A percentile compares a stretch with the other conserved stretches of the same genome.
phyloP scores from a whole-genome alignment of 2,888 invertebrate genomes.

The Seira ritae region DNA sequence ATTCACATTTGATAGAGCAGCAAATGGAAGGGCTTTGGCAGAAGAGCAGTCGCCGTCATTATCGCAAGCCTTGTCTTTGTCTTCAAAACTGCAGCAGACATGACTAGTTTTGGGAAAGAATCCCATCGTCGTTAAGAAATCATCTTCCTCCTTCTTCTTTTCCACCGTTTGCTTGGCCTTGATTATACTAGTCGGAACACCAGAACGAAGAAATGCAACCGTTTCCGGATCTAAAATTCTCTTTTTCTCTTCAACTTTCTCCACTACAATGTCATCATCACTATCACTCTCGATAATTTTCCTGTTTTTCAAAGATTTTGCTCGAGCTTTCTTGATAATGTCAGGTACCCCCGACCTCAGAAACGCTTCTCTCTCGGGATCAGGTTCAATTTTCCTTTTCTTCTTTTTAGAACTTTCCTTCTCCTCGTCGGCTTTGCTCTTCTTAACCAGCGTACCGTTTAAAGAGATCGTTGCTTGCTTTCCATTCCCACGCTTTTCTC shows the following conservation, averaged over 20 bases:
- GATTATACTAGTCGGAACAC: constrained; percentile 66
- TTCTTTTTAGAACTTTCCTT: constrained; percentile 46
- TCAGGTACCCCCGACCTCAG: constrained; percentile 67
- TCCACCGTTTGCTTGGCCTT: constrained; percentile 65
- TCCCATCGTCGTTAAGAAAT: constrained; percentile 39
- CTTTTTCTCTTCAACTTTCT: constrained; percentile 4
- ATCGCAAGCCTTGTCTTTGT: too few species aligned
- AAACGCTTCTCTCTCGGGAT: constrained; percentile 65
- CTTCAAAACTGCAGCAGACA: background rate
- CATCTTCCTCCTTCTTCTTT: constrained; percentile 59
- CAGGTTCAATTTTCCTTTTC: constrained; percentile 25
- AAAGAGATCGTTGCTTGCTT: constrained; percentile 23
- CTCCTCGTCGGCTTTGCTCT: constrained; percentile 29
- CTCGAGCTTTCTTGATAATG: constrained; percentile 58
- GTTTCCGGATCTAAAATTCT: constrained; percentile 49
- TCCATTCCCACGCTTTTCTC: background rate
- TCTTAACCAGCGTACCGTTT: constrained; percentile 16
- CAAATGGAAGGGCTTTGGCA: too few species aligned
- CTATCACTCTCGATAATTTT: background rate
- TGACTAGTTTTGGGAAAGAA: constrained; percentile 67
- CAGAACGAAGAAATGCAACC: constrained; percentile 69
- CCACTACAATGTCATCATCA: background rate
- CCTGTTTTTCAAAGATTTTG: constrained; percentile 28
- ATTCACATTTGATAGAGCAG: too few species aligned
- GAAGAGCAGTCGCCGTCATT: too few species aligned